These are phyloP conservation scores for Lutraria lutraria DNA, from an alignment of 2,888 invertebrate species.

Conservation along the genomic window DNA sequence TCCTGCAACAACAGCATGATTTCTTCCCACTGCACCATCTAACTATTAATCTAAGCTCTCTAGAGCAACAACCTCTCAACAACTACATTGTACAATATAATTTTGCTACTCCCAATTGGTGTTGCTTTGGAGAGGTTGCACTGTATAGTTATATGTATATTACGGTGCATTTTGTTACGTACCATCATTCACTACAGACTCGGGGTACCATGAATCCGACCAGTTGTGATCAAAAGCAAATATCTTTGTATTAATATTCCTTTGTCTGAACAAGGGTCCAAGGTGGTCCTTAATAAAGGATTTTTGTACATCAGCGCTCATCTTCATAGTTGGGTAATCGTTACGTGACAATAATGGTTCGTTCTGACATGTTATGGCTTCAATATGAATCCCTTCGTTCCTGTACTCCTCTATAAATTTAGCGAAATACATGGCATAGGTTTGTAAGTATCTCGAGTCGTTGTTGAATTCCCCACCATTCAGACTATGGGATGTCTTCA, in stretches of 20 bases:
- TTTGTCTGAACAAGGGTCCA: conserved; percentile 66
- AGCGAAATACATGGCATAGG: conserved; percentile 69
- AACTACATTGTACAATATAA: too few species aligned
- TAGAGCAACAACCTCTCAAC: too few species aligned
- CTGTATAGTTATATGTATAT: too few species aligned
- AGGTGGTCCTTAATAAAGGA: conserved; percentile 67
- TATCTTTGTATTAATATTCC: conserved; percentile 70
- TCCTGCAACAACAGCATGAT: too few species aligned
- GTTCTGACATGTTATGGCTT: conserved; percentile 68
- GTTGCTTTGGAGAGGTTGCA: too few species aligned
- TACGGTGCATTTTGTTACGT: not conserved
- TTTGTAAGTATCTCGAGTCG: conserved; percentile 53
- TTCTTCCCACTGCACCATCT: too few species aligned
- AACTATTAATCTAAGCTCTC: too few species aligned
- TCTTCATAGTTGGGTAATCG: conserved; percentile 70
- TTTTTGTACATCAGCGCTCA: conserved; percentile 65
- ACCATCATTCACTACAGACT: conserved; percentile 66
- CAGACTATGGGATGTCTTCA: conserved; percentile 65
- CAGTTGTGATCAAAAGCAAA: conserved; percentile 73
- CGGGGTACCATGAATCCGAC: conserved; percentile 65
- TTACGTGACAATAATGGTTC: conserved; percentile 62
- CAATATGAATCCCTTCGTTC: conserved; percentile 66
- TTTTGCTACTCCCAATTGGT: too few species aligned
- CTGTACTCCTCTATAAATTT: conserved; percentile 71
- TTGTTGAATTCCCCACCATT: conserved; percentile 67